Conservation (phyloP, 2,797 vertebrate species). For the Fratercula arctica region DNA sequence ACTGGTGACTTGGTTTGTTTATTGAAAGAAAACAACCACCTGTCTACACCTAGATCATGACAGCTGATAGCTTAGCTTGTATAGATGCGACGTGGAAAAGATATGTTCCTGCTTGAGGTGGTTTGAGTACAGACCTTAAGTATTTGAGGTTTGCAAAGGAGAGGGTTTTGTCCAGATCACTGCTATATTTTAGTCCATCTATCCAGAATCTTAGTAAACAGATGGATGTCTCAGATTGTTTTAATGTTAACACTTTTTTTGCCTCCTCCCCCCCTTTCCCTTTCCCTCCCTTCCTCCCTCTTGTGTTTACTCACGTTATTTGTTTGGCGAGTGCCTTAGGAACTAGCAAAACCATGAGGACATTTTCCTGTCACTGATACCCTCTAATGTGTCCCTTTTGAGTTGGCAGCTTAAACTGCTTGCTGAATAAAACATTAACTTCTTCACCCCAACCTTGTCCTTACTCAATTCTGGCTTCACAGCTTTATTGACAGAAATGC, state of each 20-base stretch:
- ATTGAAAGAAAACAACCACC: slow-evolving; percentile 65
- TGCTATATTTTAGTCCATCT: slow-evolving; percentile 42
- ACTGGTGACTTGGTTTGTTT: slow-evolving; percentile 48
- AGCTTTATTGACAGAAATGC: slow-evolving; percentile 92
- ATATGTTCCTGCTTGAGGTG: neutral
- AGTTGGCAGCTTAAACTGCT: slow-evolving; percentile 97
- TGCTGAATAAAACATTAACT: slow-evolving; percentile 99
- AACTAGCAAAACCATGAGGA: slow-evolving; percentile 98
- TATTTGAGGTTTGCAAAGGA: slow-evolving; percentile 33
- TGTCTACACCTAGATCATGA: slow-evolving; percentile 49
- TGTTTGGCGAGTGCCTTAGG: slow-evolving; percentile 91
- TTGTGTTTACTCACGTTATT: slow-evolving; percentile 84
- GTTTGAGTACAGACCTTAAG: slow-evolving; percentile 10
- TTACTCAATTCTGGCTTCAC: slow-evolving; percentile 88
- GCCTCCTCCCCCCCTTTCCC: slow-evolving; percentile 42
- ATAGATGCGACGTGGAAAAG: neutral
- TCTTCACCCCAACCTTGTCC: slow-evolving; percentile 89
- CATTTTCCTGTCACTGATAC: slow-evolving; percentile 99
- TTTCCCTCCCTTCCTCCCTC: slow-evolving; percentile 76
- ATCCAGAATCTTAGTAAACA: slow-evolving; percentile 40
- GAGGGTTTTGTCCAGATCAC: slow-evolving; percentile 35
- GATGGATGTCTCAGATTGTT: slow-evolving; percentile 66
- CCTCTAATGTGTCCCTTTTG: slow-evolving; percentile 98
- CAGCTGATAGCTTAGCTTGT: slow-evolving; percentile 42
- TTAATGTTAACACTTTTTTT: slow-evolving; percentile 70